A percentile compares a stretch with the other conserved stretches of the same genome.
phyloP scores from a whole-genome alignment of 2,888 invertebrate species.

The Trypoxylon attenuatum region DNA sequence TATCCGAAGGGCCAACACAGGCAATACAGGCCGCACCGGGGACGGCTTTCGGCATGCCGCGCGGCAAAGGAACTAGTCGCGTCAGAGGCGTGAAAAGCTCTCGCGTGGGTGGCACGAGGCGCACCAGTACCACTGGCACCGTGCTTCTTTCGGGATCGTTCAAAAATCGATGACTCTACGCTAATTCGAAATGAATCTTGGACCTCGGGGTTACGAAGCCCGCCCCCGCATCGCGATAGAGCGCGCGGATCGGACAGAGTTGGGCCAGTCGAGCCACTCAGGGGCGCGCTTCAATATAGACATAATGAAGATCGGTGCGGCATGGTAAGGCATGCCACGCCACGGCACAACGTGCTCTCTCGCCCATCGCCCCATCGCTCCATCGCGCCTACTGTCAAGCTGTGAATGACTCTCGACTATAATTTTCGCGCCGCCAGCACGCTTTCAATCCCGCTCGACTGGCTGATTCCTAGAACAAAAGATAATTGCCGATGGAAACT shows the following conservation, averaged over 20 bases:
- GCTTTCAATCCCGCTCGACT: constrained; percentile 20
- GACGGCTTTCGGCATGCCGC: constrained; percentile 45
- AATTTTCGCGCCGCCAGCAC: constrained; percentile 39
- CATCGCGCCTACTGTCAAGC: constrained; percentile 42
- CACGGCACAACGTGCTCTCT: constrained; percentile 14
- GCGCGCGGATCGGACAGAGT: not conserved
- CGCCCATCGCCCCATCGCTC: not conserved
- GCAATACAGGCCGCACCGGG: too few relatives aligned
- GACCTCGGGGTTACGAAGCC: constrained; percentile 6
- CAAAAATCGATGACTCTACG: constrained; percentile 37
- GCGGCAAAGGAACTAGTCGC: constrained; percentile 63
- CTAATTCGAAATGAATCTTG: constrained; percentile 1
- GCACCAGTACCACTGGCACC: constrained; percentile 18
- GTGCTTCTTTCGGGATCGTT: constrained; percentile 20
- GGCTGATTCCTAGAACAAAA: constrained; percentile 29
- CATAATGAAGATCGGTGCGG: constrained; percentile 28
- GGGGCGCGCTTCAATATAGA: constrained; percentile 19
- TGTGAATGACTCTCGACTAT: constrained; percentile 28
- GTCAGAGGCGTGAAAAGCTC: constrained; percentile 68
- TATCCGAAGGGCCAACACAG: constrained; percentile 67
- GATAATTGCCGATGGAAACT: constrained; percentile 39
- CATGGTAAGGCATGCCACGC: constrained; percentile 12
- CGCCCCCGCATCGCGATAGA: not conserved
- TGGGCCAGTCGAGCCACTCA: not conserved
- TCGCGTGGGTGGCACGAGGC: constrained; percentile 67